Conservation (phyloP, 2,113 vertebrate species). For the Psilopsiagon aurifrons region DNA sequence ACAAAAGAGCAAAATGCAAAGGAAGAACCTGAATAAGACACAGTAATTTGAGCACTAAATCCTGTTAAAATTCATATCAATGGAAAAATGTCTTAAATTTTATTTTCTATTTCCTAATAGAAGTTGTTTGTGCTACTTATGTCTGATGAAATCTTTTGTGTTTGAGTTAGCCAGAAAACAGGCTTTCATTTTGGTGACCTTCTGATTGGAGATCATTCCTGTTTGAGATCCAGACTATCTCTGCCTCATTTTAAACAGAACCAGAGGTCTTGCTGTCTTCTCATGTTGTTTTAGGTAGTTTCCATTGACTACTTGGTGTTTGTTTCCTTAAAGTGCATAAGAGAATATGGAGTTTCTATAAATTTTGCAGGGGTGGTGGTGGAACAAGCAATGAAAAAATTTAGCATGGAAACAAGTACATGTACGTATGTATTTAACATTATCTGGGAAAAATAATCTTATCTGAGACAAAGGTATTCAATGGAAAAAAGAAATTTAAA, state of each 20-base stretch:
- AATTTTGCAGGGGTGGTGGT: not conserved
- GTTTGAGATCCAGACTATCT: not conserved
- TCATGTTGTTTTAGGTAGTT: not conserved
- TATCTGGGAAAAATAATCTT: not conserved
- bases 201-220: not conserved
- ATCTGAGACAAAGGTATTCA: not conserved
- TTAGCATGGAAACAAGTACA: not conserved
- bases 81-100: not conserved
- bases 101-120: not conserved
- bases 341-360: not conserved
- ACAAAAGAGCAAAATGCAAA: not conserved
- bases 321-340: not conserved
- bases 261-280: not conserved
- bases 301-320: not conserved
- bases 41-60: not conserved
- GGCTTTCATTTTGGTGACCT: not conserved
- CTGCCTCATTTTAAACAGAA: not conserved
- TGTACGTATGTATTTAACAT: not conserved
- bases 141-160: not conserved
- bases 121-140: not conserved
- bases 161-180: not conserved
- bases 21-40: not conserved
- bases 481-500: fast-evolving
- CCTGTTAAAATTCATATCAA: not conserved
- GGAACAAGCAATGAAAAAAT: not conserved